Conservation (phyloP, 1,140 invertebrate genomes). For the Diorhabda carinulata region DNA sequence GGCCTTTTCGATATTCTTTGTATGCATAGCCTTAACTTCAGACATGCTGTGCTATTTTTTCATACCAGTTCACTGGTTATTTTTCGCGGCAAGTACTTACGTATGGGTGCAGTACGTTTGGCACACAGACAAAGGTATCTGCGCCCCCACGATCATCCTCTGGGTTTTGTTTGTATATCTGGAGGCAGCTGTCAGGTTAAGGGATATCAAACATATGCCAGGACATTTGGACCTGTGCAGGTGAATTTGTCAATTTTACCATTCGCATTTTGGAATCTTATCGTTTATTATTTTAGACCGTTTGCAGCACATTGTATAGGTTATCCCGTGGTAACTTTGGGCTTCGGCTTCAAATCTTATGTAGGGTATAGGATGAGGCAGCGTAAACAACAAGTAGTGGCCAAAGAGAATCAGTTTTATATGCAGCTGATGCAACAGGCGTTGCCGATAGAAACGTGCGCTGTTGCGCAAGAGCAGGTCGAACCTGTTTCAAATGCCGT, state of each 20-base stretch:
- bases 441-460: constrained; percentile 67
- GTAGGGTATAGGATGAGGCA: constrained; percentile 82
- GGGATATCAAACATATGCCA: constrained; percentile 82
- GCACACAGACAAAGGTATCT: constrained; percentile 93
- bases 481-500: constrained; percentile 12
- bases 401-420: constrained; percentile 95
- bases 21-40: constrained; percentile 95
- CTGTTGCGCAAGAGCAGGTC: constrained; percentile 55
- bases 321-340: constrained; percentile 95
- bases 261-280: background rate
- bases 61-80: constrained; percentile 96
- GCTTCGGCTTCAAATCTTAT: constrained; percentile 95
- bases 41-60: constrained; percentile 99
- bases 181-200: constrained; percentile 84
- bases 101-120: constrained; percentile 99
- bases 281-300: constrained; percentile 57
- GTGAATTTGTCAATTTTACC: background rate
- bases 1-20: constrained; percentile 97
- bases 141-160: constrained; percentile 88
- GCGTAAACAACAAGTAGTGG: constrained; percentile 88
- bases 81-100: constrained; percentile 97
- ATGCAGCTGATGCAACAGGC: constrained; percentile 88
- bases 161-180: constrained; percentile 96
- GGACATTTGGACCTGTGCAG: constrained; percentile 87
- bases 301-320: constrained; percentile 97